phyloP scores from a whole-genome alignment of 1,140 invertebrate species.

The Drosophila willistoni region DNA sequence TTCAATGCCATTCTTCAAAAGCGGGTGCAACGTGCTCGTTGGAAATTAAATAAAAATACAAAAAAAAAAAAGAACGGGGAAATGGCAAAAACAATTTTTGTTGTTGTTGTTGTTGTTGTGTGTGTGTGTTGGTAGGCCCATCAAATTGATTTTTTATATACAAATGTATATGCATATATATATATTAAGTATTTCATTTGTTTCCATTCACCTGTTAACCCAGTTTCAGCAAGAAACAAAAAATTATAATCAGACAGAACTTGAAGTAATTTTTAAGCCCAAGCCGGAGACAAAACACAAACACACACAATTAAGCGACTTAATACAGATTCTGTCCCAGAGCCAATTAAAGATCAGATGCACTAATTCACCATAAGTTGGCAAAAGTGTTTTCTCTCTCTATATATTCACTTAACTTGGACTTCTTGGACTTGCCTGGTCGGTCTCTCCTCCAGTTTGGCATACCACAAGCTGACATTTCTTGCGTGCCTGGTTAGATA shows the following conservation, averaged over 20 bases:
- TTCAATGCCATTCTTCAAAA: constrained; percentile 46
- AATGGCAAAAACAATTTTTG: too few species aligned
- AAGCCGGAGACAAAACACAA: constrained; percentile 18
- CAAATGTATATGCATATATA: background rate
- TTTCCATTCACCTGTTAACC: constrained; percentile 55
- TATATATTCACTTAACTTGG: constrained; percentile 9
- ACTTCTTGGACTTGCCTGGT: background rate
- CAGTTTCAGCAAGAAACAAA: constrained; percentile 49
- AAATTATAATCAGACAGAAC: constrained; percentile 22
- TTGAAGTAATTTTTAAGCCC: constrained; percentile 42
- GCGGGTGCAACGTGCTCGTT: constrained; percentile 53
- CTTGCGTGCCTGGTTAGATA: constrained; percentile 56
- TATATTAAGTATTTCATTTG: background rate
- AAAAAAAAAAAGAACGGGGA: background rate
- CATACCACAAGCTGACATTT: constrained; percentile 64
- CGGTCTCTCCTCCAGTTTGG: constrained; percentile 19
- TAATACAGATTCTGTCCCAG: constrained; percentile 22
- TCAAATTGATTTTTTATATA: constrained; percentile 14
- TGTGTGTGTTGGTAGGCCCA: background rate
- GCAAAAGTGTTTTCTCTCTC: constrained; percentile 57
- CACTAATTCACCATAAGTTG: constrained; percentile 75
- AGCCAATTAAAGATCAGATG: constrained; percentile 69
- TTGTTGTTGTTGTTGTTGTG: too few species aligned
- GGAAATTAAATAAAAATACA: background rate
- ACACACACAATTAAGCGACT: constrained; percentile 36